Conservation (phyloP, 2,113 vertebrate species). For the Ancistrus triradiatus region DNA sequence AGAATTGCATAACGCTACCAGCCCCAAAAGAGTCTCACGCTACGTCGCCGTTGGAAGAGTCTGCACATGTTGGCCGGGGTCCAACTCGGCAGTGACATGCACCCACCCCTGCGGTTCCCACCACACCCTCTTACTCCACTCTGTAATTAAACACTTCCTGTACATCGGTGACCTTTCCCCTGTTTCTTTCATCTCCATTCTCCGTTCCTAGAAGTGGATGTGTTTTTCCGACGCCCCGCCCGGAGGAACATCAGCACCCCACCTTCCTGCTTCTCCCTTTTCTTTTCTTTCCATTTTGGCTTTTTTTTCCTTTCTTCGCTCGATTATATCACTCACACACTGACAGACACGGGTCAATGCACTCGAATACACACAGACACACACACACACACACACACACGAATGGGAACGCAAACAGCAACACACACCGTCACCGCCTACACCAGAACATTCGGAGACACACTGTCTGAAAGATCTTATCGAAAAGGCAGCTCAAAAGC, state of each 20-base stretch:
- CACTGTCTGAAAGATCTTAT: constrained; percentile 43
- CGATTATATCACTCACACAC: constrained; percentile 19
- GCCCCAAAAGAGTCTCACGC: too few relatives aligned
- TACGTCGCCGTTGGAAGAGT: too few relatives aligned
- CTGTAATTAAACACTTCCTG: constrained; percentile 59
- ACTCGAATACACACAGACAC: background rate
- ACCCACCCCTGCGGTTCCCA: constrained; percentile 37
- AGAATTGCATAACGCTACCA: too few relatives aligned
- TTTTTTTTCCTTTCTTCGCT: background rate
- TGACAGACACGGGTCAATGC: too few relatives aligned
- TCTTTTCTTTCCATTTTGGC: background rate
- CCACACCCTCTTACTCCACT: constrained; percentile 41
- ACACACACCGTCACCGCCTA: background rate
- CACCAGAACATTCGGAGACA: constrained; percentile 35
- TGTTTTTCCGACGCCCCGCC: constrained; percentile 44
- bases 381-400: constrained; percentile 6
- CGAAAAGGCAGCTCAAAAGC: background rate
- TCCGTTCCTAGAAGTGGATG: constrained; percentile 57
- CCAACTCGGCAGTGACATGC: constrained; percentile 15
- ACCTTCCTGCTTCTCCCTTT: constrained; percentile 27
- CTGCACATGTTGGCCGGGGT: too few relatives aligned
- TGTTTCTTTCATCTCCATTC: background rate
- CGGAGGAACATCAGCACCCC: constrained; percentile 46
- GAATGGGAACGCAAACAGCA: background rate
- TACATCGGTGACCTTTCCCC: constrained; percentile 26